phyloP scores from a whole-genome alignment of 2,113 vertebrate species.

The Aphelocoma coerulescens region DNA sequence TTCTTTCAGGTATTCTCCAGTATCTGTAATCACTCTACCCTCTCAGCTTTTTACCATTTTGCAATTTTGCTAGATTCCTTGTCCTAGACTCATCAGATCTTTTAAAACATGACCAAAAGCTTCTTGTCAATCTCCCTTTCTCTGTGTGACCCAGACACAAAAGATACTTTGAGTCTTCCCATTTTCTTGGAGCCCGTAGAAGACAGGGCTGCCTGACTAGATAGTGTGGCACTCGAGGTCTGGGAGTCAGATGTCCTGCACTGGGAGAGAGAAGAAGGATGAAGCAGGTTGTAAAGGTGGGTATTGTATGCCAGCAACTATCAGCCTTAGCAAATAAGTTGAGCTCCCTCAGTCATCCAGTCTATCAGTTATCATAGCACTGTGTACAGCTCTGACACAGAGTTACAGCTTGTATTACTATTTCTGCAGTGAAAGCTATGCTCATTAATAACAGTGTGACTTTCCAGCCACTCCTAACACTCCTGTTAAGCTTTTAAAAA shows the following conservation, averaged over 20 bases:
- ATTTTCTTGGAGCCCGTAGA: background rate
- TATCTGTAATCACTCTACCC: background rate
- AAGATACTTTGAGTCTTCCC: background rate
- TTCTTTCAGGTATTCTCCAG: background rate
- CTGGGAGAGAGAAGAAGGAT: background rate
- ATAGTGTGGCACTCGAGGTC: rapidly evolving
- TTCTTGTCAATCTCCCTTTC: background rate
- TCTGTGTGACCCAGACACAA: background rate
- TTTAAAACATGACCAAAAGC: background rate
- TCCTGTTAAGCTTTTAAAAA: background rate
- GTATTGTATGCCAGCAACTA: background rate
- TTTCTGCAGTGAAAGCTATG: background rate
- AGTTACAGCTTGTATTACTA: background rate
- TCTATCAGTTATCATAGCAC: background rate
- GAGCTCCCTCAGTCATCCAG: background rate
- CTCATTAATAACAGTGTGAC: background rate
- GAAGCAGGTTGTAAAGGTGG: background rate
- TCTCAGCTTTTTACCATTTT: background rate
- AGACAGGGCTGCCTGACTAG: background rate
- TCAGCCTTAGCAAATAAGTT: background rate
- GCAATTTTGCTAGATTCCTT: background rate
- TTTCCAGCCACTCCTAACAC: background rate
- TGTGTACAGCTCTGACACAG: background rate
- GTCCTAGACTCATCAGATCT: background rate
- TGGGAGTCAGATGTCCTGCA: background rate